phyloP scores from a whole-genome alignment of 2,797 vertebrate genomes.

The Neosilurus mollespiculum region DNA sequence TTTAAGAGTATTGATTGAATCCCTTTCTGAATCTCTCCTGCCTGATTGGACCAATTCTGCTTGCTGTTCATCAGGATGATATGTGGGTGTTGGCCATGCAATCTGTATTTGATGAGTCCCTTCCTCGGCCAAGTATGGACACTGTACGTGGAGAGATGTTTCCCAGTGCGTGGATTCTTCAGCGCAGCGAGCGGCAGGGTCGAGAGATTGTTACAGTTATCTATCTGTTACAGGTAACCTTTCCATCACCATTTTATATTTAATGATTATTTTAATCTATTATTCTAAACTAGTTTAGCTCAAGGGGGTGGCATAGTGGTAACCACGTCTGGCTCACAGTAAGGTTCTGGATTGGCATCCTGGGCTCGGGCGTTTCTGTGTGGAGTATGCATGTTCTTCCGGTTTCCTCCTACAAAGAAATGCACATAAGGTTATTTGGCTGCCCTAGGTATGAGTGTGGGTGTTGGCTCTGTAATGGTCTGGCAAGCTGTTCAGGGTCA shows the following conservation, averaged over 20 bases:
- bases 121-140: constrained; percentile 84
- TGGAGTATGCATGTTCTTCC: too few species aligned
- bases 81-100: constrained; percentile 85
- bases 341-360: too few species aligned
- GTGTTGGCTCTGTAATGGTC: too few species aligned
- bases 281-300: neutral
- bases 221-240: constrained; percentile 86
- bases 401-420: too few species aligned
- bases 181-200: constrained; percentile 76
- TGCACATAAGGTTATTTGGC: too few species aligned
- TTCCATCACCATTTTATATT: neutral
- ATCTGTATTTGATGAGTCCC: constrained; percentile 88
- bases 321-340: too few species aligned
- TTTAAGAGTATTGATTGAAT: neutral
- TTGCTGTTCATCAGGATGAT: constrained; percentile 72
- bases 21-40: neutral
- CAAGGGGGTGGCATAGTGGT: too few species aligned
- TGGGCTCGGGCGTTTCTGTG: too few species aligned
- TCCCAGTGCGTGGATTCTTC: constrained; percentile 93
- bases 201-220: constrained; percentile 83
- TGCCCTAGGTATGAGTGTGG: too few species aligned
- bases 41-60: neutral
- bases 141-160: constrained; percentile 89
- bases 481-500: too few species aligned
- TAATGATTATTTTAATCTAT: neutral